Evolutionary conservation across 2,888 invertebrate species (phyloP), one percentile per base, ranked within the genome.

Genomic region (Lysandra coridon): DNA sequence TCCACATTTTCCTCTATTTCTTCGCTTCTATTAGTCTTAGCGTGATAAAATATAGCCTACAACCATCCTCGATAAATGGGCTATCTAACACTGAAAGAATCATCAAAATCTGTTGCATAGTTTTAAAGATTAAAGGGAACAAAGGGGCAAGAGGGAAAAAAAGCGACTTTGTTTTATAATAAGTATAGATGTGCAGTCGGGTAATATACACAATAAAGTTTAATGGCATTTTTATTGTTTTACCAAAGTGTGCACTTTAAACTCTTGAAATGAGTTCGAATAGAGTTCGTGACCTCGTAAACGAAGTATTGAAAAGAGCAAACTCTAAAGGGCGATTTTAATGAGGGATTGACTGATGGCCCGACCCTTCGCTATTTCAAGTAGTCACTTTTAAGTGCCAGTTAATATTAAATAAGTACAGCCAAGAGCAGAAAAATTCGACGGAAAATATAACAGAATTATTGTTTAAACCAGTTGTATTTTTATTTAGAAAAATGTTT

Each of bases 221-320:
- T 37, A 69, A 69, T 23, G 33, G 33, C 30, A 69, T 69, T 69
- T 69, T 69, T 69, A 69, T 33, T 37, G 33, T 69, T 69, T 14
- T 69, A 33, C 14, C 5, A 14, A 69, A 69, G 69, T 33, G 14
- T 64, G 64, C 33, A 69, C 69, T 69, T 17, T 14, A 33, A 69
- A 33, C 69, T 33, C 33, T 37, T 37, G 69, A 30, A 64, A 64
- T 64, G 64, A 69, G 69, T 37, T 69, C 37, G 4, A 33, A 69
- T 69, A 69, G 33, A 69, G 69, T 69, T 69, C 37, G 69, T 5
- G 33, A 69, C 69, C 69, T 69, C 69, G 23, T 30, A 69, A 69
- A 69, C 33, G 69, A 69, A 33, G 69, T 69, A 69, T 69, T 69
- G 69, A 69, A 69, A 37, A 69, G 69, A 69, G 69, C 37, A 69